Evolutionary conservation across 2,113 vertebrate genomes (phyloP).

Genomic region (Marmota flaviventris): DNA sequence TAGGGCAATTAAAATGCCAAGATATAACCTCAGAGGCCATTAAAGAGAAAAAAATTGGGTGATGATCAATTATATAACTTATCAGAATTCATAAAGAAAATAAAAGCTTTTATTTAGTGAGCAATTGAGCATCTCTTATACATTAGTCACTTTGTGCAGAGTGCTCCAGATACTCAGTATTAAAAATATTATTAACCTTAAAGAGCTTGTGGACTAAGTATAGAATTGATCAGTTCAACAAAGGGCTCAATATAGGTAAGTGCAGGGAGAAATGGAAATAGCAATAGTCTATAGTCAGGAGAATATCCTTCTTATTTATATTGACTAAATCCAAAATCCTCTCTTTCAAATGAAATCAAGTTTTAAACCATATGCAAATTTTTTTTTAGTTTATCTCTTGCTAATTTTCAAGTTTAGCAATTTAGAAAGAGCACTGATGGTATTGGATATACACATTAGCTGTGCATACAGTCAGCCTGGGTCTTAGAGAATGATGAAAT

Average conservation of each 20-base stretch:
- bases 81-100: conserved; percentile 31
- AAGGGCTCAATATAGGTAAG: background rate
- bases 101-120: background rate
- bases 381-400: background rate
- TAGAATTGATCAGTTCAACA: background rate
- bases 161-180: background rate
- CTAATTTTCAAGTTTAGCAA: conserved; percentile 19
- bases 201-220: background rate
- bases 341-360: background rate
- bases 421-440: background rate
- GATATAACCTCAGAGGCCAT: background rate
- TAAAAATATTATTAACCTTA: background rate
- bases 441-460: background rate
- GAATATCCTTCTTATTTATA: background rate
- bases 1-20: background rate
- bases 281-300: background rate
- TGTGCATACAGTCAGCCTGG: background rate
- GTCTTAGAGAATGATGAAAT: background rate
- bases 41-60: background rate
- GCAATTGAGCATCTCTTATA: background rate
- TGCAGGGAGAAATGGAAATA: background rate
- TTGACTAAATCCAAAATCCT: background rate
- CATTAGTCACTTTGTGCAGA: background rate
- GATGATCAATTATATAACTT: background rate
- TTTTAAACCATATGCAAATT: background rate